Base-by-base conservation (phyloP, 2,797 vertebrate species). In the Oryzias dopingdopingensis region DNA sequence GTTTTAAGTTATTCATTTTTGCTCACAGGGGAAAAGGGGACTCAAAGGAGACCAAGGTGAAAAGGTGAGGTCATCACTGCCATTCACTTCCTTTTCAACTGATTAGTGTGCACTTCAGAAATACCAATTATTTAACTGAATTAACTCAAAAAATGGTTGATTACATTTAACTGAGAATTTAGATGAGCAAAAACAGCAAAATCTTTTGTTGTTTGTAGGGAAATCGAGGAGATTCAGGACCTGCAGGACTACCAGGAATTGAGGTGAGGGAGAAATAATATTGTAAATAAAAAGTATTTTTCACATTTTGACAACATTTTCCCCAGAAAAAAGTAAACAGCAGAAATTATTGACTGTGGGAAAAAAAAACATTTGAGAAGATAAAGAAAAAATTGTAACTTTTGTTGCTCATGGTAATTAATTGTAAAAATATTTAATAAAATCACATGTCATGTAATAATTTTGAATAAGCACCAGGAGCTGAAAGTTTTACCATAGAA, bases 1-100 rank as follows among this genome's bases (percentile, higher is more conserved):
- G 67, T 16, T 57, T 22, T 1, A 20, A 42, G 23, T 71, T 24
- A 41, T 78, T 75, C 76, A 63, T 83, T 72, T 86, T 69, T 72
- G 52, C 66, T 64, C 84, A 56, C 77, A 95, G 94, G 94, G 94
- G 22, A 94, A 94, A 83, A 93, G 90, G 67, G 94, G 94, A 60
- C 57, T 89, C 56, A 92, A 91, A 81, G 94, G 93, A 26, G 86
- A 92, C 14, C 88, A 85, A 70, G 94, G 94, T 6, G 85, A 91
- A 75, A 94, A 93, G 92, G 93, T 94, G 75, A 88, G 84, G 52
- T 64, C 52, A 64, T 47, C 54, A 54, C 23, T 56, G 10, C 22
- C 51, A 16, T 18, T 52, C 48, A 3, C 16, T 63, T 54, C 6
- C 6, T 49, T 67, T 18, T 42, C 14, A 48, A 14, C 43, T 41